phyloP scores from a whole-genome alignment of 2,888 invertebrate species.

The Caenorhabditis sp. region DNA sequence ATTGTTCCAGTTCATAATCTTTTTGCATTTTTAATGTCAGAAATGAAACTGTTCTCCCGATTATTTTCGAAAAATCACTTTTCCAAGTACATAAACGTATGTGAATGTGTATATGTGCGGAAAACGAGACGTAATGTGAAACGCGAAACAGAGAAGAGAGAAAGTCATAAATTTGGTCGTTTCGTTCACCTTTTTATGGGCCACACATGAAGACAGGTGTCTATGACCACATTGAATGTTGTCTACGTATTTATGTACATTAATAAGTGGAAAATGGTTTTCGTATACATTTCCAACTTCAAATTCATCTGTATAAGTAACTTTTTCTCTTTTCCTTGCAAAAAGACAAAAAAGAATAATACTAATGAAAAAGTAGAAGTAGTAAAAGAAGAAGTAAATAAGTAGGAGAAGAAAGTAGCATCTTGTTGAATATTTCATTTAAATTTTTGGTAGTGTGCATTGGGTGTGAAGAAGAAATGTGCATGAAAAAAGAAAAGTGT shows the following conservation, averaged over 20 bases:
- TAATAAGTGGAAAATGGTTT: background rate
- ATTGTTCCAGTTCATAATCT: too few species aligned
- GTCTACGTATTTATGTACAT: background rate
- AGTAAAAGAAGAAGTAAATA: background rate
- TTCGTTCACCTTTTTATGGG: slow-evolving; percentile 1
- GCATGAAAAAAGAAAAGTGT: background rate
- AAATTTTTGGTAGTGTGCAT: background rate
- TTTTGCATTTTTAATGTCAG: too few species aligned
- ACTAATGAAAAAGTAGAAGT: background rate
- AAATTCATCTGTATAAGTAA: background rate
- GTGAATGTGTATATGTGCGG: background rate
- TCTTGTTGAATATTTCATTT: background rate
- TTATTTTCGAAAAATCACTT: too few species aligned
- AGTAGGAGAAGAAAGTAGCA: background rate
- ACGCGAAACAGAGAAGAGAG: background rate
- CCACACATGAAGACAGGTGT: background rate
- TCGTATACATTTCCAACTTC: too few species aligned
- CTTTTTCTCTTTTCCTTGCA: background rate
- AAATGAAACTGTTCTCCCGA: too few species aligned
- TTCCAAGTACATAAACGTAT: too few species aligned
- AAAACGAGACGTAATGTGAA: background rate
- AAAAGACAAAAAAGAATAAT: background rate
- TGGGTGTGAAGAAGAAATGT: background rate
- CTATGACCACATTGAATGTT: background rate
- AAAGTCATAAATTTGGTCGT: background rate